Evolutionary conservation across 2,113 vertebrate genomes (phyloP).

Genomic region (Onychorhynchus coronatus): DNA sequence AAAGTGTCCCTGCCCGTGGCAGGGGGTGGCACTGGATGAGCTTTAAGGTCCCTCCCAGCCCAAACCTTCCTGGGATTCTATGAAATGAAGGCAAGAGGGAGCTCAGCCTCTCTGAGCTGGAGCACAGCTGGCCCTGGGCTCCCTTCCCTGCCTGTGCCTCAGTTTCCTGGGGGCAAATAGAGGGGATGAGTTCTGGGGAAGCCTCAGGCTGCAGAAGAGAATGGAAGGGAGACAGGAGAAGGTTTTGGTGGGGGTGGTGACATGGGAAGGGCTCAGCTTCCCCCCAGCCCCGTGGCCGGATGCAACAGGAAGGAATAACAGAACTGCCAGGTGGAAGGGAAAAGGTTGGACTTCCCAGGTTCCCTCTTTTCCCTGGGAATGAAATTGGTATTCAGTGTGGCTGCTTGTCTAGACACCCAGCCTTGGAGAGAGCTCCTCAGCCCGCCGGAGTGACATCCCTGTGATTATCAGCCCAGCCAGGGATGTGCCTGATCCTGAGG

Average conservation of each 20-base stretch:
- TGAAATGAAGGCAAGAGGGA: neutral
- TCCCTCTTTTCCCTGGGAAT: neutral
- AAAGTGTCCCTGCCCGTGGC: neutral
- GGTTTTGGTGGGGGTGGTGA: neutral
- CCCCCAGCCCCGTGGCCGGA: neutral
- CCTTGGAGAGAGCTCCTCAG: slow-evolving; percentile 44
- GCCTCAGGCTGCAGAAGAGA: neutral
- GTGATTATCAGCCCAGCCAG: slow-evolving; percentile 59
- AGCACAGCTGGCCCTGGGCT: neutral
- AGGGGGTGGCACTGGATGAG: neutral
- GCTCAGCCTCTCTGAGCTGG: accelerated
- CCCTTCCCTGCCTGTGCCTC: neutral
- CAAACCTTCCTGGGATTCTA: neutral
- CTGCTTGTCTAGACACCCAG: slow-evolving; percentile 67
- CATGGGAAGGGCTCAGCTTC: neutral
- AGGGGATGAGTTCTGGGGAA: neutral
- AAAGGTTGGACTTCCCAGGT: neutral
- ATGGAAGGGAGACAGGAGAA: neutral
- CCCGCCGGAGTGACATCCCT: slow-evolving; percentile 37
- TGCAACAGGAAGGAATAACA: neutral
- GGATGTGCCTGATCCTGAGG: slow-evolving; percentile 8
- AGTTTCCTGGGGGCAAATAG: neutral
- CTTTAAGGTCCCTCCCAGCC: neutral
- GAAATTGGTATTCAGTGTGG: slow-evolving; percentile 66
- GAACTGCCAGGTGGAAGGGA: neutral